Base-by-base conservation (phyloP, 2,797 vertebrate genomes). In the Diglossa cyanea region DNA sequence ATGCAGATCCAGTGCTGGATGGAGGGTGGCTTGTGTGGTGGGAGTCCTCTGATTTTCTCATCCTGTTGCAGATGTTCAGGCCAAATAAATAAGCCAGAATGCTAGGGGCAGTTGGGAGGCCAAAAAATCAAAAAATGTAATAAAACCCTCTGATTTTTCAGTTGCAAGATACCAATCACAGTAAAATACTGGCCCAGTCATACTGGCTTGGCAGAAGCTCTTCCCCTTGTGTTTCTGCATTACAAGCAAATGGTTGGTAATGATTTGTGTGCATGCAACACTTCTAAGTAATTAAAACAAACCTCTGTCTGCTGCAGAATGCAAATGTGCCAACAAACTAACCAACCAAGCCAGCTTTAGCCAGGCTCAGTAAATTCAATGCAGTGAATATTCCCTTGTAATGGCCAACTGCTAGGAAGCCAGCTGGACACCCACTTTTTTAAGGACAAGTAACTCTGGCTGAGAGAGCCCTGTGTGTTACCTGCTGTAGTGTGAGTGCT, bases 231-330 rank as follows among this genome's bases (percentile, higher is more conserved):
- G 83, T 76, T 77, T n/a, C 79, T 86, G 77, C 39, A 54, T 81
- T 92, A 86, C 81, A 91, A 89, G 83, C 44, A 94, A 94, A 92
- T 75, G 80, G 73, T 75, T 93, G 89, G 67, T 96, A 96, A 95
- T 88, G 93, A 97, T 96, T 95, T 96, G 94, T 92, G 88, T 86
- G 73, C 76, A 70, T 88, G 72, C 92, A 96, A 95, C 91, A 80
- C 67, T 92, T 89, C 47, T 91, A 95, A 94, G 90, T 94, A 96
- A 96, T 97, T 95, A 95, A 96, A 97, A 88, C 85, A 96, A 96
- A 95, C 93, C 88, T 74, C 86, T 92, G 54, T 47, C 75, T 93
- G 60, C 86, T 96, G 93, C 93, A 95, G 89, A 97, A 88, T 77
- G 79, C 39, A 61, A 92, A 89, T 86, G 72, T 91, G 88, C 93